Conservation (phyloP, 2,113 vertebrate species). For the Paramormyrops kingsleyae region DNA sequence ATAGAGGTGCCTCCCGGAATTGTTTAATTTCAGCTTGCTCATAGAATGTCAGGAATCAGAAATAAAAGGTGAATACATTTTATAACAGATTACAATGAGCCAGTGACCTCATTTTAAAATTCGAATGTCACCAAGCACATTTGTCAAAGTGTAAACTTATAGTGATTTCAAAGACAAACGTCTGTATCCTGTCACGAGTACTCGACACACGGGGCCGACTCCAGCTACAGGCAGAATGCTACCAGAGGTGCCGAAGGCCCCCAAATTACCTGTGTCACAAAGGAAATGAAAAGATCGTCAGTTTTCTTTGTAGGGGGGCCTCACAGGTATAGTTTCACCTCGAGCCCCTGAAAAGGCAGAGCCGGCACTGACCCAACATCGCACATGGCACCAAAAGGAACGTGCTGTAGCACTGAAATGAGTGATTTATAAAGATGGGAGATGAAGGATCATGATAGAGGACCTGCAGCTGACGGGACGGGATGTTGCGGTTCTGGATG, state of each 20-base stretch:
- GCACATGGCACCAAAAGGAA: neutral
- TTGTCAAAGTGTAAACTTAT: neutral
- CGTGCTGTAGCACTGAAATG: neutral
- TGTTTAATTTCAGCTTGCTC: neutral
- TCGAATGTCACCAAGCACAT: neutral
- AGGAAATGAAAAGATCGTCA: neutral
- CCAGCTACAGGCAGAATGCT: neutral
- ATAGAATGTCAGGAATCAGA: neutral
- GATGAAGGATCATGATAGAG: neutral
- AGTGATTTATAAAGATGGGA: neutral
- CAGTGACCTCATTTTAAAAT: conserved; percentile 2
- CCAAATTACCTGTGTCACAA: neutral
- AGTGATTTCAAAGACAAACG: neutral
- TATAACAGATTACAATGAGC: neutral
- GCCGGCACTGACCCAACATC: neutral
- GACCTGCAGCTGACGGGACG: neutral
- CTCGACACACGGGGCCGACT: neutral
- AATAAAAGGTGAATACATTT: neutral
- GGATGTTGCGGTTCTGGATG: neutral
- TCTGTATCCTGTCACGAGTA: neutral
- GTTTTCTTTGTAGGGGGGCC: neutral
- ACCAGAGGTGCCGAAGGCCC: neutral
- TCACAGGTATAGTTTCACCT: neutral
- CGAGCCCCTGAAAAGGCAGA: neutral
- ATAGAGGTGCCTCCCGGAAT: neutral